Evolutionary conservation across 2,113 vertebrate genomes (phyloP).

Genomic region (Pimephales promelas): DNA sequence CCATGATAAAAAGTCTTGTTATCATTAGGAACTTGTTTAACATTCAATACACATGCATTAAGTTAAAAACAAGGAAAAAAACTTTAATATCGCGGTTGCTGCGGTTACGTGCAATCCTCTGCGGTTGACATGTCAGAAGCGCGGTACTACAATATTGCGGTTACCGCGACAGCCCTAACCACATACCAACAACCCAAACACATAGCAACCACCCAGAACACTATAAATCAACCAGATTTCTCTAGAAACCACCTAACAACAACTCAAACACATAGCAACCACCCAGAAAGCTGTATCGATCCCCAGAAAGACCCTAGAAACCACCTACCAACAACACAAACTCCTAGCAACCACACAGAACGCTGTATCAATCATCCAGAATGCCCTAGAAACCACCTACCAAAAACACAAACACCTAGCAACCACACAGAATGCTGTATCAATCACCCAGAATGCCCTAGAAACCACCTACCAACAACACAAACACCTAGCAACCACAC

Average conservation of each 20-base stretch:
- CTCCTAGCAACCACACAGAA: background rate
- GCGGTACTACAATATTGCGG: too few relatives aligned
- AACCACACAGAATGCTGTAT: background rate
- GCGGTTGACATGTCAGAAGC: too few relatives aligned
- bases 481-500: background rate
- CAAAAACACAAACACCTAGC: too few relatives aligned
- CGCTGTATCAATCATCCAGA: background rate
- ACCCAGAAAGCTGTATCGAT: rapidly evolving
- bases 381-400: background rate
- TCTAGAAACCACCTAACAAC: background rate
- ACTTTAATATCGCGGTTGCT: too few relatives aligned
- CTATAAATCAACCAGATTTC: too few relatives aligned
- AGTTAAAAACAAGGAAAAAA: too few relatives aligned
- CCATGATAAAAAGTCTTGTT: too few relatives aligned
- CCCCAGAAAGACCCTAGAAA: background rate
- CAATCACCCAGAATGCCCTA: background rate
- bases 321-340: background rate
- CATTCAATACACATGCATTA: too few relatives aligned
- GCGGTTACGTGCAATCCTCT: too few relatives aligned
- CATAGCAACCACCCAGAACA: background rate
- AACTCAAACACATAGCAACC: background rate
- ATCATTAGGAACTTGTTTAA: too few relatives aligned
- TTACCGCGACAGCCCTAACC: too few relatives aligned
- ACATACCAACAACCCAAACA: background rate
- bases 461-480: background rate